Evolutionary conservation across 2,888 invertebrate genomes (phyloP), one percentile per base, ranked within the genome.

Genomic region (Theodoxus fluviatilis): DNA sequence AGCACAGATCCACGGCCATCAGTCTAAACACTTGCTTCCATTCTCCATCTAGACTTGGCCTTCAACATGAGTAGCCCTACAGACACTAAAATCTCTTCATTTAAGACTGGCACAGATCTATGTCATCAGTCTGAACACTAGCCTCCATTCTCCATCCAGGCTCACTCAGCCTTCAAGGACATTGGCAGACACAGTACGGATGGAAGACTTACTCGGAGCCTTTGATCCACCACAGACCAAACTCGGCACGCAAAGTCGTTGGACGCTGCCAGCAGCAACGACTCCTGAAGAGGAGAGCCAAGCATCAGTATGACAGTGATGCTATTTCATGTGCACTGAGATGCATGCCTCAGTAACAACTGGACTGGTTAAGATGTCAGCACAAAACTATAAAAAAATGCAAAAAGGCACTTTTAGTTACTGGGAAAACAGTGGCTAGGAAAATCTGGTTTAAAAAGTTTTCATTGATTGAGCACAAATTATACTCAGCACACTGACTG

Each of bases 241-340:
- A 99, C 94, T 73, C 98, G 91, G 84, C 95, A 94, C 25, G 98
- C 97, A 87, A 94, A 96, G 89, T 99, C 99, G 88, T 96, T 96
- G 57, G 97, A 97, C 63, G 98, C 95, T 22, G 94, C 98, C 69
- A 98, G 90, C 73, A 97, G 90, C 83, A 93, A 91, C 15, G 92
- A 91, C 68, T 96, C 96, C 86, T 87, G 73, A 52, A 78, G 71
- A 71, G 67, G 49, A 52, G 9, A 33, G n/a, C n/a, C n/a, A n/a
- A n/a, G n/a, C n/a, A n/a, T n/a, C n/a, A n/a, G n/a, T n/a, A n/a
- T n/a, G n/a, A n/a, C n/a, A n/a, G n/a, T n/a, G n/a, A n/a, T n/a
- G n/a, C n/a, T n/a, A n/a, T n/a, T n/a, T n/a, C n/a, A n/a, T n/a
- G n/a, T n/a, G n/a, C n/a, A n/a, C n/a, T n/a, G n/a, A n/a, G n/a